phyloP scores from a whole-genome alignment of 1,140 invertebrate genomes.

The Saccostrea glomerata region DNA sequence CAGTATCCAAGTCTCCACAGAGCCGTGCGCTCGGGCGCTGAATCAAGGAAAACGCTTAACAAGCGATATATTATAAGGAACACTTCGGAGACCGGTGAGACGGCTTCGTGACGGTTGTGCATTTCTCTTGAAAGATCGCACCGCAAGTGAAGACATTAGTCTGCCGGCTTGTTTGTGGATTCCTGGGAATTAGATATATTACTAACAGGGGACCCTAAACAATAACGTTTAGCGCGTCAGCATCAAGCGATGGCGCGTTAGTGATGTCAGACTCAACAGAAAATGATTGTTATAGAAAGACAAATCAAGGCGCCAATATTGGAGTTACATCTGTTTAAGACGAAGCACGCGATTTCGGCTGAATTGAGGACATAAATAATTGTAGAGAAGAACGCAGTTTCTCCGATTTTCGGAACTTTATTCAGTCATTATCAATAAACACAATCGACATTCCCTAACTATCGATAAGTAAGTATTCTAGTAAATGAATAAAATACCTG shows the following conservation, averaged over 20 bases:
- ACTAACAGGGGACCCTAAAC: slow-evolving; percentile 6
- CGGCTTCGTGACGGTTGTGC: not conserved
- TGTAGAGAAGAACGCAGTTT: not conserved
- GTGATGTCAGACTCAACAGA: not conserved
- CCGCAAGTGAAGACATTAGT: slow-evolving; percentile 33
- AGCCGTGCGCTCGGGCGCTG: slow-evolving; percentile 22
- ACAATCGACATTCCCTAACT: not conserved
- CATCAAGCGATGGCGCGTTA: slow-evolving; percentile 14
- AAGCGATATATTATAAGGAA: not conserved
- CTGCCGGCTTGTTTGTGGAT: slow-evolving; percentile 11
- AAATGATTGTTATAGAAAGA: slow-evolving; percentile 24
- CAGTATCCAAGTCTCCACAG: not conserved
- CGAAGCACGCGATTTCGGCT: slow-evolving; percentile 8
- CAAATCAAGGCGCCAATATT: slow-evolving; percentile 26
- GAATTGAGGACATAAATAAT: not conserved
- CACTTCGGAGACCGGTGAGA: not conserved
- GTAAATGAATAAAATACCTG: too few relatives aligned
- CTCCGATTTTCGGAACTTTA: not conserved
- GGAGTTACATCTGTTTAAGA: not conserved
- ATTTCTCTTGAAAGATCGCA: slow-evolving; percentile 28
- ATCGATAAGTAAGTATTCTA: too few relatives aligned
- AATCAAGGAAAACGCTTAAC: slow-evolving; percentile 21
- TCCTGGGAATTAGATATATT: slow-evolving; percentile 36
- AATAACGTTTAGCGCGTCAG: slow-evolving; percentile 11
- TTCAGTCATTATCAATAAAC: not conserved